Evolutionary conservation across 2,888 invertebrate genomes (phyloP).

Genomic region (Noctua janthina): DNA sequence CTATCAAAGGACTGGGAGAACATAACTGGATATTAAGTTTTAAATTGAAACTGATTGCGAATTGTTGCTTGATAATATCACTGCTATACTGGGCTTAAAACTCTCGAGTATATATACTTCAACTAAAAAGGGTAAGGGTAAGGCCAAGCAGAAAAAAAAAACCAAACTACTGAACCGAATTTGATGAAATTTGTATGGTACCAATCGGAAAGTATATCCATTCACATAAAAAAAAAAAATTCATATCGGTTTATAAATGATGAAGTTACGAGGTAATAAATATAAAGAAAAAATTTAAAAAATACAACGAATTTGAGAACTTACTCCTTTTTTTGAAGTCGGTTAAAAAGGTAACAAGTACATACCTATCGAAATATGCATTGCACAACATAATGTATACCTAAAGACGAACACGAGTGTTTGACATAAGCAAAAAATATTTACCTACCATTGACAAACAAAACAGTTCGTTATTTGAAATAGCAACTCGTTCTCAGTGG

Average conservation of each 20-base stretch:
- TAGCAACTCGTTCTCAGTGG: not conserved
- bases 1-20: constrained; percentile 31
- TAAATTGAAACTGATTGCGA: not conserved
- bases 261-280: no score
- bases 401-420: not conserved
- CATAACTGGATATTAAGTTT: not conserved
- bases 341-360: not conserved
- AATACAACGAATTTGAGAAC: no score
- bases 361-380: not conserved
- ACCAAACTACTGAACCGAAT: no score
- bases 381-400: not conserved
- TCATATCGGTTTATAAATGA: no score
- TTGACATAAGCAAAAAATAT: not conserved
- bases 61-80: not conserved
- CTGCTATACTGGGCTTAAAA: not conserved
- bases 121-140: no score
- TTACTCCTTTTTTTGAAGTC: no score
- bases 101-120: no score
- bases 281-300: no score
- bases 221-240: no score
- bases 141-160: no score
- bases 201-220: no score
- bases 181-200: no score
- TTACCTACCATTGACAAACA: not conserved
- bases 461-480: constrained; percentile 16